Conservation (phyloP, 1,140 invertebrate genomes). For the Ephestia elutella region DNA sequence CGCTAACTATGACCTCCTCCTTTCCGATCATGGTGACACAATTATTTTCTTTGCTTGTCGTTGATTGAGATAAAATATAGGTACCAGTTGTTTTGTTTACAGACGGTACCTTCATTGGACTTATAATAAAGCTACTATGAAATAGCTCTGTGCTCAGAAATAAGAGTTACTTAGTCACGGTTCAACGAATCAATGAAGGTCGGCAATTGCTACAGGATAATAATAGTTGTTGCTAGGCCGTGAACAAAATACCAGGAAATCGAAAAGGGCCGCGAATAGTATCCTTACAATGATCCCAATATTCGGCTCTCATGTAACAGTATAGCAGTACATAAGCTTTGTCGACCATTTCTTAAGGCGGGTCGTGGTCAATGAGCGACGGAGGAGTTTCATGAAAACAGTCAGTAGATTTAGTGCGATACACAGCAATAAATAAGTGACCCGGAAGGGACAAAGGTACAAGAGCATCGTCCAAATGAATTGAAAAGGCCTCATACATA, state of each 20-base stretch:
- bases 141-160: no score
- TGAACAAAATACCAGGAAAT: background rate
- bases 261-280: no score
- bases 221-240: background rate
- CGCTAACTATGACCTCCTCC: no score
- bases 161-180: no score
- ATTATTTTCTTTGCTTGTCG: no score
- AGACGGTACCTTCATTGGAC: no score
- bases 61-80: no score
- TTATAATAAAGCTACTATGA: no score
- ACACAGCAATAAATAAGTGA: conserved; percentile 68
- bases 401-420: conserved; percentile 51
- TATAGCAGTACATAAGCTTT: background rate
- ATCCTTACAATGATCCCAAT: background rate
- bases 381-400: conserved; percentile 24
- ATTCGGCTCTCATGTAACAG: background rate
- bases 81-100: no score
- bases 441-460: conserved; percentile 67
- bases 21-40: no score
- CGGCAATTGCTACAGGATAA: no score
- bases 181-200: no score
- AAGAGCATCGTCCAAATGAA: conserved; percentile 64
- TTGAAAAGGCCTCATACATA: conserved; percentile 69
- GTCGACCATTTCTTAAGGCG: background rate
- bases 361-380: background rate